phyloP scores from a whole-genome alignment of 2,797 vertebrate genomes.

The Tragelaphus oryx region DNA sequence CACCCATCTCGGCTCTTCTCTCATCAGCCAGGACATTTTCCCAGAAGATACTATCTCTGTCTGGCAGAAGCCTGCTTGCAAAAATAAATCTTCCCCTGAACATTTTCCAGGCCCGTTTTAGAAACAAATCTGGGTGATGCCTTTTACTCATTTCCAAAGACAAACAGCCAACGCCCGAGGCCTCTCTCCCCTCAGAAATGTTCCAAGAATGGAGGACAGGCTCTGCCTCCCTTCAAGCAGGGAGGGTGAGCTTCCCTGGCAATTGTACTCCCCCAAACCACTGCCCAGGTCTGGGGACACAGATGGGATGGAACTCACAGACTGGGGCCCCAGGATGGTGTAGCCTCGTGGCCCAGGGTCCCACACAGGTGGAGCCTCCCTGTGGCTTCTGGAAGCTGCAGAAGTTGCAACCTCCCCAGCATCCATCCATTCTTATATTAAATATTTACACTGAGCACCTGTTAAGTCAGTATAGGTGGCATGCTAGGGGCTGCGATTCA shows the following conservation, averaged over 20 bases:
- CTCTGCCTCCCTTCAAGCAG: background rate
- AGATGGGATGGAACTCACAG: background rate
- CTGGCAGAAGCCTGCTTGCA: slow-evolving; percentile 73
- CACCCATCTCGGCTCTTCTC: slow-evolving; percentile 26
- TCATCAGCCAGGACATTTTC: slow-evolving; percentile 67
- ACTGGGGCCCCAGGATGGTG: background rate
- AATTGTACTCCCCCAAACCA: background rate
- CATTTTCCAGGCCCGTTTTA: slow-evolving; percentile 66
- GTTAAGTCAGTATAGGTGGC: accelerated
- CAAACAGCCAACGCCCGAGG: slow-evolving; percentile 10
- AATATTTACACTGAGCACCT: background rate
- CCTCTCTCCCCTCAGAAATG: slow-evolving; percentile 34
- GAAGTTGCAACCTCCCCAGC: background rate
- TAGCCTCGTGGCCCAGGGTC: accelerated
- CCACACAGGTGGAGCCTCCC: background rate
- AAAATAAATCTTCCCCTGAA: slow-evolving; percentile 72
- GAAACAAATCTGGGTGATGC: slow-evolving; percentile 54
- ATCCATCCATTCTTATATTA: background rate
- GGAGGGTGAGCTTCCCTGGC: background rate
- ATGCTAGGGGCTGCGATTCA: accelerated
- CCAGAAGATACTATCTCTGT: slow-evolving; percentile 73
- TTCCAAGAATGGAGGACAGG: background rate
- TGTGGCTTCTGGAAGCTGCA: background rate
- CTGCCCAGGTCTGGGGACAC: background rate
- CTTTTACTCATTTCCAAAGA: slow-evolving; percentile 56